A percentile compares a stretch with the other conserved stretches of the same genome.
Evolutionary conservation across 2,888 invertebrate genomes (phyloP).

Genomic region (Amphiduros pacificus): DNA sequence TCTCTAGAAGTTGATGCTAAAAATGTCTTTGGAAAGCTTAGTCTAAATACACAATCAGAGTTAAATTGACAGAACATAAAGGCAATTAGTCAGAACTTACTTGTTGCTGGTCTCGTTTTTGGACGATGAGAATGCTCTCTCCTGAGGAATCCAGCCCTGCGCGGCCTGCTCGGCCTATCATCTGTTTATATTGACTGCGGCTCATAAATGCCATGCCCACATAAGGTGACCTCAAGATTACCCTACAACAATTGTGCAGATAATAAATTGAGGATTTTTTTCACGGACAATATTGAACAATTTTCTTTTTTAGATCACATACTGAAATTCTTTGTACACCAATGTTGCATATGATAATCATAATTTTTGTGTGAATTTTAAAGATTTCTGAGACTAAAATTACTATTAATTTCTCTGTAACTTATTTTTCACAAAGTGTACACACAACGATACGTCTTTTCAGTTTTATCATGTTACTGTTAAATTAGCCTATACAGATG

Average conservation of each 20-base stretch:
- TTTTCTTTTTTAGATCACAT: too few relatives aligned
- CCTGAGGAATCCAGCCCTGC: conserved; percentile 82
- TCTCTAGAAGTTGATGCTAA: background rate
- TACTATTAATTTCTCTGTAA: background rate
- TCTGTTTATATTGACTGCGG: conserved; percentile 86
- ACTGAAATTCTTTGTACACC: background rate
- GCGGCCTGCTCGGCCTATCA: conserved; percentile 92
- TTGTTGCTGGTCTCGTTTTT: conserved; percentile 25
- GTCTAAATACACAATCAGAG: background rate
- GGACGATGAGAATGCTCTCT: conserved; percentile 77
- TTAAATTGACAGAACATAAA: background rate
- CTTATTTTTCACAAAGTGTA: background rate
- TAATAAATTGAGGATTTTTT: too few relatives aligned
- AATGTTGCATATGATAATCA: background rate
- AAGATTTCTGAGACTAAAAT: too few relatives aligned
- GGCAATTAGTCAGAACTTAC: conserved; percentile 10
- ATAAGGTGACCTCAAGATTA: conserved; percentile 83
- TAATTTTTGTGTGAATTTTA: background rate
- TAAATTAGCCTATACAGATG: too few relatives aligned
- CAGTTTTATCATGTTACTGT: too few relatives aligned
- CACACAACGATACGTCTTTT: background rate
- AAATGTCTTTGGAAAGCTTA: background rate
- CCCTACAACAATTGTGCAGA: conserved; percentile 50
- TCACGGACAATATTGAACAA: too few relatives aligned
- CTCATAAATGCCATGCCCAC: conserved; percentile 76